Conservation (phyloP, 2,113 vertebrate genomes). For the Calonectris borealis region DNA sequence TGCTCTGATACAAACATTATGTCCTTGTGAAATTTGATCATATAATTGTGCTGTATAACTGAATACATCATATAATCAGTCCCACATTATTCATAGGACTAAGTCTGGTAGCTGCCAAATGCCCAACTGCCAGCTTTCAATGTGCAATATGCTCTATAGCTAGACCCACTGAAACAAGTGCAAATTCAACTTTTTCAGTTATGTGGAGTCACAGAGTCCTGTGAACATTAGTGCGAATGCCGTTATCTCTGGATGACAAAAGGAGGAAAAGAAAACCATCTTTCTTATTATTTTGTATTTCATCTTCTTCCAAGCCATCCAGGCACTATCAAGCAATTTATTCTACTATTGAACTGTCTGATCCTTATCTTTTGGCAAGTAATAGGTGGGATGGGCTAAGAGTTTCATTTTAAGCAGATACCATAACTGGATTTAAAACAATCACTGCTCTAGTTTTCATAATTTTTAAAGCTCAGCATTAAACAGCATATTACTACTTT, state of each 20-base stretch:
- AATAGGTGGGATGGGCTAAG: conserved; percentile 13
- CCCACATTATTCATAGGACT: not conserved
- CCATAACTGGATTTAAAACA: not conserved
- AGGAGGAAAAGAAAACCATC: not conserved
- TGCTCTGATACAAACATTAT: not conserved
- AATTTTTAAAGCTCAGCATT: conserved; percentile 17
- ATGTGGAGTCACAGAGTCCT: not conserved
- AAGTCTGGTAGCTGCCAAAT: not conserved
- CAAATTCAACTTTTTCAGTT: not conserved
- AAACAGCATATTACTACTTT: conserved; percentile 18
- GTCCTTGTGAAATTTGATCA: not conserved
- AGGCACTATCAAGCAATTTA: conserved; percentile 1
- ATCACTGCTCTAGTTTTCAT: conserved; percentile 7
- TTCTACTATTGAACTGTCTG: not conserved
- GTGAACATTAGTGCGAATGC: not conserved
- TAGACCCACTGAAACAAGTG: not conserved
- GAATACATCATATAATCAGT: not conserved
- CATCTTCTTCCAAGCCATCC: not conserved
- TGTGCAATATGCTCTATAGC: not conserved
- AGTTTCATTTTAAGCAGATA: conserved; percentile 35
- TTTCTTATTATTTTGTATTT: not conserved
- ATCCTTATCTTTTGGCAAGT: conserved; percentile 25
- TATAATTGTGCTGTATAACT: not conserved
- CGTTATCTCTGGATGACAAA: not conserved
- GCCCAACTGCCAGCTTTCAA: not conserved